Percentiles rank a stretch among this genome's conserved stretches.
Evolutionary conservation across 35 echinoderm and acorn worm genomes (phyloP).

Genomic region (Ophiothrix spiculata): DNA sequence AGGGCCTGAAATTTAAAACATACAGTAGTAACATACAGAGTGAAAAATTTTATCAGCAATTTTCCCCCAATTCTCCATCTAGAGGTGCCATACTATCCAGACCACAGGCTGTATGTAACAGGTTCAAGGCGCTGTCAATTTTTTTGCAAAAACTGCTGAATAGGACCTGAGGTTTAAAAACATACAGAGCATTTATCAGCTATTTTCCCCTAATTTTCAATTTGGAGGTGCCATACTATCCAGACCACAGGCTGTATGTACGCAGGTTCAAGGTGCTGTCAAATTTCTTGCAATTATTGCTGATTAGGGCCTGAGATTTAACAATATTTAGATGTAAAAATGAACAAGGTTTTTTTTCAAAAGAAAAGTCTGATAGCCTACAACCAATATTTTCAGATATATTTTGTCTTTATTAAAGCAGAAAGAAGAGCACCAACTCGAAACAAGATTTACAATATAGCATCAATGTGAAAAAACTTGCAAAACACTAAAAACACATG

Average conservation of each 20-base stretch:
- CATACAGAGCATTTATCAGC: too few species aligned
- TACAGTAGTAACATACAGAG: too few species aligned
- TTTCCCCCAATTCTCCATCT: conserved; percentile 70
- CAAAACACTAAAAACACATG: too few species aligned
- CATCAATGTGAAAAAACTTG: too few species aligned
- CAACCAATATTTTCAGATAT: too few species aligned
- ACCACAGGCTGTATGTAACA: conserved; percentile 38
- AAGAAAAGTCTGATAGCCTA: too few species aligned
- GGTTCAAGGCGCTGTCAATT: conserved; percentile 48
- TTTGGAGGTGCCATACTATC: conserved; percentile 52
- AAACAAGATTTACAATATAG: too few species aligned
- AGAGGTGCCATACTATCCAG: conserved; percentile 56
- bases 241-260: conserved; percentile 50
- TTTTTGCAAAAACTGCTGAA: conserved; percentile 78
- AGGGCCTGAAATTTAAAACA: conserved; percentile 39
- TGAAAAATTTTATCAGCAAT: conserved; percentile 34
- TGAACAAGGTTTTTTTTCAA: too few species aligned
- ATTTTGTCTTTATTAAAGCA: too few species aligned
- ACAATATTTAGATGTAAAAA: too few species aligned
- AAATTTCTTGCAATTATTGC: conserved; percentile 80
- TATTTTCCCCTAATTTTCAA: conserved; percentile 67
- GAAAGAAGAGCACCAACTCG: too few species aligned
- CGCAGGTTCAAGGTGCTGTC: conserved; percentile 27
- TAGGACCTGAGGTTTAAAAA: conserved; percentile 39
- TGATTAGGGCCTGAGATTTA: conserved; percentile 55